Evolutionary conservation across 2,797 vertebrate genomes (phyloP).

Genomic region (Chaetodon trifasciatus): DNA sequence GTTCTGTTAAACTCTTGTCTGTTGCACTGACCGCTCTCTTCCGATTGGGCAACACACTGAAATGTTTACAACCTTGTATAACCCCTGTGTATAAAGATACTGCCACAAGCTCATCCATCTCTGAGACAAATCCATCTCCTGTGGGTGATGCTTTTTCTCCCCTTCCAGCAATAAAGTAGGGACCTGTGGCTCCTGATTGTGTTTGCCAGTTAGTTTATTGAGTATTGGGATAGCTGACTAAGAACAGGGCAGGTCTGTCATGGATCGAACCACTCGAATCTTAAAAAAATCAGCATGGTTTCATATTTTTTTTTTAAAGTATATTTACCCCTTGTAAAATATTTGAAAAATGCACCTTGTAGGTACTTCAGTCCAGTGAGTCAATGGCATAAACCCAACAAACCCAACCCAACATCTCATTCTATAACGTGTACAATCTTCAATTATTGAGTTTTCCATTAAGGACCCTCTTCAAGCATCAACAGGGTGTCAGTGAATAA

Average conservation of each 20-base stretch:
- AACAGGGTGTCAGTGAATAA: not conserved
- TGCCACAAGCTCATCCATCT: slow-evolving; percentile 23
- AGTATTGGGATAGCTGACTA: not conserved
- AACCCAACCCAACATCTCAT: not conserved
- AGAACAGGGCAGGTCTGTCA: not conserved
- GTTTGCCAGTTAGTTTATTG: slow-evolving; percentile 2
- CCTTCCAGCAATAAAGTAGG: slow-evolving; percentile 15
- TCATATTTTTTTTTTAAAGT: slow-evolving; percentile 8
- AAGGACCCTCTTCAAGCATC: not conserved
- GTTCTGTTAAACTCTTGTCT: slow-evolving; percentile 19
- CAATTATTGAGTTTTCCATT: not conserved
- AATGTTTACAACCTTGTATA: slow-evolving; percentile 27
- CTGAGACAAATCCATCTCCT: slow-evolving; percentile 15
- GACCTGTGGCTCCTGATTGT: slow-evolving; percentile 12
- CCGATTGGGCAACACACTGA: slow-evolving; percentile 11
- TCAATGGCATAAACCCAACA: too few relatives aligned
- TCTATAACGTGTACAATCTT: not conserved
- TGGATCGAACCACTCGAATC: not conserved
- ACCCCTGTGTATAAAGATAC: slow-evolving; percentile 15
- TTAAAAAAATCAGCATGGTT: not conserved
- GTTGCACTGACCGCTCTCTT: slow-evolving; percentile 2
- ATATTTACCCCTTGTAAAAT: not conserved
- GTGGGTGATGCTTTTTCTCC: not conserved
- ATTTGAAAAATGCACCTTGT: not conserved
- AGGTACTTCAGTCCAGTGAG: not conserved